Conservation (phyloP, 2,888 invertebrate genomes). For the Adelognathus sp. region DNA sequence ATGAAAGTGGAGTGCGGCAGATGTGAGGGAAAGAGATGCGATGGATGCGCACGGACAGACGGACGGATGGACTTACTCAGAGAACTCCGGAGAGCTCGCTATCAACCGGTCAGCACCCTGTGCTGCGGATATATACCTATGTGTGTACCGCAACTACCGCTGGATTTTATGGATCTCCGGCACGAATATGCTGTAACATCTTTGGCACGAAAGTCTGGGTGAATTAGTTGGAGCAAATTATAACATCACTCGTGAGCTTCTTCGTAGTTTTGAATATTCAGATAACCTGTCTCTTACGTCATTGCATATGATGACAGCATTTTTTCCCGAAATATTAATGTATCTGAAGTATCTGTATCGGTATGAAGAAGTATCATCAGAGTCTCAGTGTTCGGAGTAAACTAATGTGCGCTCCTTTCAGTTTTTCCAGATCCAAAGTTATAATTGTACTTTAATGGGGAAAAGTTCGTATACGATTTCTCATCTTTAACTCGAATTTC, state of each 20-base stretch:
- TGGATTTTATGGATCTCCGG: neutral
- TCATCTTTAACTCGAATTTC: too few relatives aligned
- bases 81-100: constrained; percentile 36
- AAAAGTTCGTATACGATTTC: too few relatives aligned
- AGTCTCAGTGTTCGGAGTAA: too few relatives aligned
- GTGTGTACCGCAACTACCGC: neutral
- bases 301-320: too few relatives aligned
- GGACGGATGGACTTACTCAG: constrained; percentile 26
- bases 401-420: too few relatives aligned
- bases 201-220: neutral
- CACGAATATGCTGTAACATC: neutral
- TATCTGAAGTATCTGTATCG: too few relatives aligned
- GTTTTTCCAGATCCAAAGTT: too few relatives aligned
- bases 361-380: too few relatives aligned
- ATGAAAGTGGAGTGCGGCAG: constrained; percentile 34
- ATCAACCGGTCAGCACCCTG: constrained; percentile 53
- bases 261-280: neutral
- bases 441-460: too few relatives aligned
- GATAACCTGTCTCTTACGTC: too few relatives aligned
- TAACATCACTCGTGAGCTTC: neutral
- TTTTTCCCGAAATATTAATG: too few relatives aligned
- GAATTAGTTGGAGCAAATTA: neutral
- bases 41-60: constrained; percentile 50
- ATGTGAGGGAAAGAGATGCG: constrained; percentile 11
- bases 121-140: constrained; percentile 10